These are phyloP conservation scores for Luffia ferchaultella DNA, from an alignment of 2,888 invertebrate species.

Conservation along the genomic window DNA sequence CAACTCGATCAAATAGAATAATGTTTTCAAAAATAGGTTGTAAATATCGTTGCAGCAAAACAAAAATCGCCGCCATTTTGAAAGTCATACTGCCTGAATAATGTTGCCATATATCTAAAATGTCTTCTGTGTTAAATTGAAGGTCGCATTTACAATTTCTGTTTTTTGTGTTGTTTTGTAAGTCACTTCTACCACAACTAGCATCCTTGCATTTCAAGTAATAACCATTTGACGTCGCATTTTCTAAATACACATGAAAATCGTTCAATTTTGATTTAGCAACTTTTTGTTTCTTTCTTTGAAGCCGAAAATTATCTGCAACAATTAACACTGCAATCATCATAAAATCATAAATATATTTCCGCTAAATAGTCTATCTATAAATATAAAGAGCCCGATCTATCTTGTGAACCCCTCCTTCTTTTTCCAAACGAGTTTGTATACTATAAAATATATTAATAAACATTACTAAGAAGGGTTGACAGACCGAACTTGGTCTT, in stretches of 20 bases:
- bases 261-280: conserved; percentile 34
- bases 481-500: no score
- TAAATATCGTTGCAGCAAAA: conserved; percentile 38
- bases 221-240: conserved; percentile 31
- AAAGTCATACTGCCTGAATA: conserved; percentile 18
- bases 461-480: no score
- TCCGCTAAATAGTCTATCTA: no score
- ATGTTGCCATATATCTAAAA: conserved; percentile 34
- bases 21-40: conserved; percentile 47
- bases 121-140: conserved; percentile 27
- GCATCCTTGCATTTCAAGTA: conserved; percentile 19
- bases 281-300: conserved; percentile 49
- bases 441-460: no score
- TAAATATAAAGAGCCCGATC: no score
- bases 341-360: no score
- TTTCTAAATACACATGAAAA: conserved; percentile 34
- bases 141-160: conserved; percentile 5
- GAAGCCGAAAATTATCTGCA: conserved; percentile 53
- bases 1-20: conserved; percentile 39
- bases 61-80: conserved; percentile 39
- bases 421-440: no score
- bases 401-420: no score
- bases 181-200: conserved; percentile 3
- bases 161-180: conserved; percentile 8
- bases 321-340: conserved; percentile 25